Base-by-base conservation (phyloP, 2,888 invertebrate species). In the Drosophila niveifrons region DNA sequence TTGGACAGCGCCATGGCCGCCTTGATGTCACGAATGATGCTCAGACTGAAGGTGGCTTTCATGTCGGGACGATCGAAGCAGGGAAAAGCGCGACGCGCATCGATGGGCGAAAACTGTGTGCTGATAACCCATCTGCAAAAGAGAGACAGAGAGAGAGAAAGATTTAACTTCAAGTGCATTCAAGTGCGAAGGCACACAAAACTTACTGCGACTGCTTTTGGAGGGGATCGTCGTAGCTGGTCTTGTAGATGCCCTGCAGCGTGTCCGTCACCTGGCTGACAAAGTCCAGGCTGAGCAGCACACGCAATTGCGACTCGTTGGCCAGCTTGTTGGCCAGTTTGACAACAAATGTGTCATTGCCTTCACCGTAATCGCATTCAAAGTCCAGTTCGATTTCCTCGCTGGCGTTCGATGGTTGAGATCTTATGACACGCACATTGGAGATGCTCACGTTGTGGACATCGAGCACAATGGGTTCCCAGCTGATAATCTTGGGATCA, bases 61-160 rank as follows among this genome's bases (percentile, higher is more conserved):
- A 96, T 96, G 13, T 94, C 93, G 1, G 97, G 97, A 78, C 97
- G 97, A 86, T 98, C 98, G 87, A 97, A 96, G 90, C 97, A 97
- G 6, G 97, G 97, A 90, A 97, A 97, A 0, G 96, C 97, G 84
- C 95, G 94, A 43, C 97, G 94, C 0, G 97, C 97, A 83, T 96
- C 95, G 0, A 95, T 95, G 0, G 96, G 95, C 71, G 97, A 96
- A 89, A 97, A 96, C 86, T 97, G 97, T 0, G 97, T 97, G 6
- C 95, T 95, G 1, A 94, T 95, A 91, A 97, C 93, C 95, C 95
- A 95, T 90, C 96, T 97, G 39, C 11, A 52, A 63, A n/a, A 36
- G 4, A 10, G 18, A 9, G 15, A 28, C 2, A 23, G 23, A 23
- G 18, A 18, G 23, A 23, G 23, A 23, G 23, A 23, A 23, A 23